phyloP scores from a whole-genome alignment of 2,113 vertebrate species.

The Ia io region DNA sequence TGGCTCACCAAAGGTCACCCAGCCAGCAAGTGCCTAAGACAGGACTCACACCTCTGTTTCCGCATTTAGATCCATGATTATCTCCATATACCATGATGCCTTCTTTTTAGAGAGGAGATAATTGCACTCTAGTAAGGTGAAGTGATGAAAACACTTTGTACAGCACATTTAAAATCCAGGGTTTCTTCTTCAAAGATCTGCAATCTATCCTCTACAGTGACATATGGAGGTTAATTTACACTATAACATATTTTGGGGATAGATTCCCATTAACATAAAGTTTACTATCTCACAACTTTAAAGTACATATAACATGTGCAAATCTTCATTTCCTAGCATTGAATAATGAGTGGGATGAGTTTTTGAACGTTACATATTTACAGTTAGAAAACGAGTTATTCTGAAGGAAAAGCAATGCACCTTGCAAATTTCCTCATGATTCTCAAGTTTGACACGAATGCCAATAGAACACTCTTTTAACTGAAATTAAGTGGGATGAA shows the following conservation, averaged over 20 bases:
- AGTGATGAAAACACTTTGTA: not conserved
- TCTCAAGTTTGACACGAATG: not conserved
- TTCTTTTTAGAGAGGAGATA: not conserved
- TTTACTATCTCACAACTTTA: not conserved
- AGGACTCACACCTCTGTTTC: not conserved
- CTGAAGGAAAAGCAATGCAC: not conserved
- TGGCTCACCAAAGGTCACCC: not conserved
- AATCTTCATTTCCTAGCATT: not conserved
- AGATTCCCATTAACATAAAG: not conserved
- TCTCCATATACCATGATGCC: not conserved
- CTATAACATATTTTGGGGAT: not conserved
- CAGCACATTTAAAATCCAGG: not conserved
- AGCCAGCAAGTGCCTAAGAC: not conserved
- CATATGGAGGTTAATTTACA: not conserved
- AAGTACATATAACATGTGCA: not conserved
- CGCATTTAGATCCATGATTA: not conserved
- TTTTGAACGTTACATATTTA: not conserved
- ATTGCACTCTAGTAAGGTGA: not conserved
- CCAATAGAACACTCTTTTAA: not conserved
- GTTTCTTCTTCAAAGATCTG: not conserved
- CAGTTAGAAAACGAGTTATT: not conserved
- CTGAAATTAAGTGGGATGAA: not conserved
- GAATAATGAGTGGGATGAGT: not conserved
- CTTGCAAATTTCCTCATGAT: not conserved
- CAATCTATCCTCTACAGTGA: not conserved